Conservation (phyloP, 2,888 invertebrate species). For the Cotesia congregata region DNA sequence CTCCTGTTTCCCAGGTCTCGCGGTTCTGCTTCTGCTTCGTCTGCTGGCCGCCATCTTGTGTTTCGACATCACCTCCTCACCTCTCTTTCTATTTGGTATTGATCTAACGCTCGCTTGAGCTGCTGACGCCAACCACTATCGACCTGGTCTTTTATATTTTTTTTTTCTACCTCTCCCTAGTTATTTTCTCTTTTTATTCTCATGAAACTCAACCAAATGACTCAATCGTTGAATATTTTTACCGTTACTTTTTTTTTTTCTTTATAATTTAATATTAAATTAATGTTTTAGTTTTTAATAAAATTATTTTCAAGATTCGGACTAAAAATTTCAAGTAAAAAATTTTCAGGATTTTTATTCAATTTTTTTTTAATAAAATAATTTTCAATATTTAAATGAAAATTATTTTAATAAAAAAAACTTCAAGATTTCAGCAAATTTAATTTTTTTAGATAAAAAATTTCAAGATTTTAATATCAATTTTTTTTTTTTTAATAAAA, state of each 20-base stretch:
- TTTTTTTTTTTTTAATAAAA: too few relatives aligned
- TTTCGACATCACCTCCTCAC: slow-evolving; percentile 62
- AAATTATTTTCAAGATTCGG: too few relatives aligned
- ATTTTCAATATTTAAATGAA: too few relatives aligned
- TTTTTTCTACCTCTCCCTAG: slow-evolving; percentile 7
- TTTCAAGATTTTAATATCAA: too few relatives aligned
- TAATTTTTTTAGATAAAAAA: too few relatives aligned
- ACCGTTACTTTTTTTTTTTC: slow-evolving; percentile 4
- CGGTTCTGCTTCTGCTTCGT: slow-evolving; percentile 44
- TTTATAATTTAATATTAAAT: too few relatives aligned
- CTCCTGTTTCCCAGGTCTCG: slow-evolving; percentile 34
- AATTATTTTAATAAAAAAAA: too few relatives aligned
- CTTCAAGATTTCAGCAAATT: too few relatives aligned
- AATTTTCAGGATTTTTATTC: too few relatives aligned
- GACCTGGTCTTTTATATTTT: slow-evolving; percentile 23
- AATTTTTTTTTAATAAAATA: too few relatives aligned
- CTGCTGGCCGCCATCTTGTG: slow-evolving; percentile 65
- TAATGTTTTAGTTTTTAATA: too few relatives aligned
- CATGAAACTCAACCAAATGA: slow-evolving; percentile 12
- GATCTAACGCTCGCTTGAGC: slow-evolving; percentile 58
- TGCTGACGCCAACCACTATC: slow-evolving; percentile 48
- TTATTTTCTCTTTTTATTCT: neutral
- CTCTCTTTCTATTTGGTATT: slow-evolving; percentile 61
- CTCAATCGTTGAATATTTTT: slow-evolving; percentile 3
- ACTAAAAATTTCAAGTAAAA: too few relatives aligned